Base-by-base conservation (phyloP, 2,113 vertebrate species). In the Athene noctua region DNA sequence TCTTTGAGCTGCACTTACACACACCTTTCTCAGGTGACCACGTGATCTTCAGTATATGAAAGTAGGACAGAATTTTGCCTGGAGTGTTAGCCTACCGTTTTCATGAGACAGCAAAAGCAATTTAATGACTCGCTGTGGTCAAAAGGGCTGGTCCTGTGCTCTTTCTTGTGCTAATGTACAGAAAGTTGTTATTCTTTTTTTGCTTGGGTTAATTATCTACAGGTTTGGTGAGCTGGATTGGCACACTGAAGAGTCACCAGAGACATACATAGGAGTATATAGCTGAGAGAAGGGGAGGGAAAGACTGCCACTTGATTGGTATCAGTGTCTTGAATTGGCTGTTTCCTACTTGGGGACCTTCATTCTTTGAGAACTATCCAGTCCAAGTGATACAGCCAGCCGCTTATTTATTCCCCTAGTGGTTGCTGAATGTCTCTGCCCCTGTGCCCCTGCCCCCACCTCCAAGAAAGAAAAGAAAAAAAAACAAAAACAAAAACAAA, bases 231-330 rank as follows among this genome's bases (percentile, higher is more conserved):
- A 91, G 73, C 77, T 87, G 77, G 21, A 89, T 54, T 87, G 73
- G 47, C 61, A 67, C 59, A 71, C 23, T 51, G 83, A 92, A 89
- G 75, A 90, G 88, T 88, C 51, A 65, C 73, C 32, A 49, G 38
- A 67, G 52, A 55, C 40, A 47, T 16, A 55, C 40, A 47, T 18
- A 90, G 72, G 55, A 95, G 3, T 71, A 8, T 59, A 68, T 66
- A 89, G 83, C 59, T 86, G 88, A 87, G 96, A 91, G 80, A 93
- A 94, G 67, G 77, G 92, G 55, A 74, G 63, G 94, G 80, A 91
- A 94, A 73, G 80, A 32, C 42, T 85, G n/a, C 38, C 23, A 25
- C 36, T 49, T 80, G 46, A 57, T 75, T 80, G 34, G 16, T 30
- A 84, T 88, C 61, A 71, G 29, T 84, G 18, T 87, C 80, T 91